Conservation (phyloP, 2,888 invertebrate species). For the Carcina quercana region DNA sequence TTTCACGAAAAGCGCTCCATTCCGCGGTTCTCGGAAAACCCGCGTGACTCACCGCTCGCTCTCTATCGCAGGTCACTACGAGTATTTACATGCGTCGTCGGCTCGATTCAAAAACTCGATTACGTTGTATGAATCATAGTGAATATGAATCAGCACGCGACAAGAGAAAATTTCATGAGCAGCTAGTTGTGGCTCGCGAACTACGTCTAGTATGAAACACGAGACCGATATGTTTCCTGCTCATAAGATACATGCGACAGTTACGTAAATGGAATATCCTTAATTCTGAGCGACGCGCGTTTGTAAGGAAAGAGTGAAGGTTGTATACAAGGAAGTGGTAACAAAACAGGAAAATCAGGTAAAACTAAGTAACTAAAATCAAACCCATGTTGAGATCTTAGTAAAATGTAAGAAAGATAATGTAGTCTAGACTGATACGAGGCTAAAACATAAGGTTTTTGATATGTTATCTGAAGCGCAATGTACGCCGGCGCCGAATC, state of each 20-base stretch:
- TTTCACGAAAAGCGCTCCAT: conserved; percentile 64
- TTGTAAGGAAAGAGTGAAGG: conserved; percentile 20
- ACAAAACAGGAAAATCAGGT: conserved; percentile 38
- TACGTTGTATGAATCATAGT: conserved; percentile 65
- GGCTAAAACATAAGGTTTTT: conserved; percentile 12
- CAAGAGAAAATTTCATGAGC: conserved; percentile 39
- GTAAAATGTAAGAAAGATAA: background rate
- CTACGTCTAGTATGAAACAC: conserved; percentile 11
- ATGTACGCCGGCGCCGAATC: conserved; percentile 40
- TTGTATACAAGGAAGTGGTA: conserved; percentile 30
- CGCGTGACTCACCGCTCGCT: conserved; percentile 63
- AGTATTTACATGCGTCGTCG: conserved; percentile 63
- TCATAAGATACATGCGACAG: conserved; percentile 9
- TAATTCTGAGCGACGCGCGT: background rate
- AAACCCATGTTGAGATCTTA: background rate
- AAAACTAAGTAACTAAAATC: conserved; percentile 31
- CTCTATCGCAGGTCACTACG: conserved; percentile 65
- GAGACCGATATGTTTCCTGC: too few relatives aligned
- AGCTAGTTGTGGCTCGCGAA: conserved; percentile 8
- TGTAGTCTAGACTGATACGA: too few relatives aligned
- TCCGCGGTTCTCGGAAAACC: conserved; percentile 68
- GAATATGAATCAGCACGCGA: conserved; percentile 61
- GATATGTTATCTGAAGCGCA: conserved; percentile 47
- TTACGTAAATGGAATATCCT: background rate
- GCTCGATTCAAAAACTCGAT: conserved; percentile 71